Evolutionary conservation across 2,888 invertebrate species (phyloP).

Genomic region (Chymomyza caudatula): DNA sequence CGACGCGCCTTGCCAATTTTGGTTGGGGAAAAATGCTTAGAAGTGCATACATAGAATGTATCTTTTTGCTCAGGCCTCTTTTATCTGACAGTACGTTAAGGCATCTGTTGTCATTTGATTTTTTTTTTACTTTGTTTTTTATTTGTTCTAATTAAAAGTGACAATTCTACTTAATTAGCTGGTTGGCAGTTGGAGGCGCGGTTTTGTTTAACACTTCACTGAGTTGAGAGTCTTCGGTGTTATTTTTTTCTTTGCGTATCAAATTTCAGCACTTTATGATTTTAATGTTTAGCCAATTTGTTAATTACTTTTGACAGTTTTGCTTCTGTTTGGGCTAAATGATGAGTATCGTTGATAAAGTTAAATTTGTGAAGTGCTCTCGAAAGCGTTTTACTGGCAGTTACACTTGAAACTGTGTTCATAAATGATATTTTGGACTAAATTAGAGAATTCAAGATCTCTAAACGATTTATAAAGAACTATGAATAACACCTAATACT

Average conservation of each 20-base stretch:
- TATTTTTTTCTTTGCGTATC: constrained; percentile 38
- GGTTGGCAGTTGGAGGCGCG: constrained; percentile 12
- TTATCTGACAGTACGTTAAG: background rate
- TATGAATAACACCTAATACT: too few species aligned
- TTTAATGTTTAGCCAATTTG: constrained; percentile 41
- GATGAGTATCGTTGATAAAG: background rate
- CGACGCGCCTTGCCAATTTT: constrained; percentile 4
- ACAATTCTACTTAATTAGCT: constrained; percentile 74
- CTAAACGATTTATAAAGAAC: too few species aligned
- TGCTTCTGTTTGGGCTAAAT: constrained; percentile 48
- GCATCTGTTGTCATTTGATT: background rate
- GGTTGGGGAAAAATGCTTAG: background rate
- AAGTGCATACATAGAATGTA: background rate
- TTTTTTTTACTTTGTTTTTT: constrained; percentile 24
- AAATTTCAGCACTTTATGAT: constrained; percentile 49
- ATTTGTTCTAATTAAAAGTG: constrained; percentile 71
- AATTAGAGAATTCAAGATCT: too few species aligned
- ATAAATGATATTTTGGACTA: too few species aligned
- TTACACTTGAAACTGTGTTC: too few species aligned
- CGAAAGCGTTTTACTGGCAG: background rate
- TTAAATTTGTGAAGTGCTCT: background rate
- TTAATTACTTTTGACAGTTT: constrained; percentile 47
- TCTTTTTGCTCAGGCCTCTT: background rate
- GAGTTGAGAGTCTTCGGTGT: constrained; percentile 18
- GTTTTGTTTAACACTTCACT: constrained; percentile 55